Evolutionary conservation across 2,113 vertebrate genomes (phyloP).

Genomic region (Centropristis striata): DNA sequence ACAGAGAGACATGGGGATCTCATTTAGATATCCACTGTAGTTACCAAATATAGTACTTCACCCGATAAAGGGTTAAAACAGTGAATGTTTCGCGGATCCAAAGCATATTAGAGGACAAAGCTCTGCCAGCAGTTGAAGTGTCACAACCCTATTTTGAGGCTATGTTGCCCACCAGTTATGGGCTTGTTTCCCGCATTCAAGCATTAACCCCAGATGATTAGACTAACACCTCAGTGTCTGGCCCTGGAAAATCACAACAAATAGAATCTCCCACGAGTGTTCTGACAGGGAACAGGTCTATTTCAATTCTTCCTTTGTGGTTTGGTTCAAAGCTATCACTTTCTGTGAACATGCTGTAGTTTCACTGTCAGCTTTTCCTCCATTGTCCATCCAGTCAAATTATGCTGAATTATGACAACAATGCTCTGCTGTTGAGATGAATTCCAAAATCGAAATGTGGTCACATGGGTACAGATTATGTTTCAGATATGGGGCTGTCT

Average conservation of each 20-base stretch:
- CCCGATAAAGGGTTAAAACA: too few species aligned
- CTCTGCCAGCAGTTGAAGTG: neutral
- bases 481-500: neutral
- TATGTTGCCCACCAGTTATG: neutral
- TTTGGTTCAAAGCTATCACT: neutral
- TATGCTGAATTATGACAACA: neutral
- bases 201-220: neutral
- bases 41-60: too few species aligned
- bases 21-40: too few species aligned
- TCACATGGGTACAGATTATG: neutral
- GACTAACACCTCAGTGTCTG: neutral
- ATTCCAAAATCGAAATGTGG: neutral
- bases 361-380: neutral
- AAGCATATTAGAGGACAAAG: neutral
- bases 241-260: neutral
- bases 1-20: too few species aligned
- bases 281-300: neutral
- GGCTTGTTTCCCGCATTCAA: neutral
- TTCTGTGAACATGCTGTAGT: neutral
- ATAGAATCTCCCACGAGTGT: too few species aligned
- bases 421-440: neutral
- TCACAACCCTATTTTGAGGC: neutral
- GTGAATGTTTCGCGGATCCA: neutral
- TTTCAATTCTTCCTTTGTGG: neutral
- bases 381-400: neutral